Evolutionary conservation across 2,113 vertebrate genomes (phyloP).

Genomic region (Callocephalon fimbriatum): DNA sequence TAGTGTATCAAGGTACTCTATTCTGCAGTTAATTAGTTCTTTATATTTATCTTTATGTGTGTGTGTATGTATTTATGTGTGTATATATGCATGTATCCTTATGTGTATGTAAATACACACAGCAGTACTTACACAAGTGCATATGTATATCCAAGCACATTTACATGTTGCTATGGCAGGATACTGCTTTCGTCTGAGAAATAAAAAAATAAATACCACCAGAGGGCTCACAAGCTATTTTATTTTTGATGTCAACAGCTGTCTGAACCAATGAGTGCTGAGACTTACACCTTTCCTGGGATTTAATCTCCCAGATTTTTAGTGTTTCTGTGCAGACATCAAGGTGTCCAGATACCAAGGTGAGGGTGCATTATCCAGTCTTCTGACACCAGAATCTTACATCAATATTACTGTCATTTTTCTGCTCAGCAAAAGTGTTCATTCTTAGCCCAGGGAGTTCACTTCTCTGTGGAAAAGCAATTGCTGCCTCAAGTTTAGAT

Average conservation of each 20-base stretch:
- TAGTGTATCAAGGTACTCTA: neutral
- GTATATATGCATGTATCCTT: neutral
- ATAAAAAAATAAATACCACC: conserved; percentile 23
- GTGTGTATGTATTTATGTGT: neutral
- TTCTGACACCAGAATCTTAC: neutral
- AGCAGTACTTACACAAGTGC: neutral
- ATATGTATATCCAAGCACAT: neutral
- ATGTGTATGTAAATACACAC: neutral
- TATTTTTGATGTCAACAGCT: neutral
- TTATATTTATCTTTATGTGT: neutral
- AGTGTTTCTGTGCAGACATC: neutral
- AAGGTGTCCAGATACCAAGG: neutral
- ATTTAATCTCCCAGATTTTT: neutral
- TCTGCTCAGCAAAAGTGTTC: neutral
- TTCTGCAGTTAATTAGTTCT: neutral
- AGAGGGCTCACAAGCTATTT: conserved; percentile 40
- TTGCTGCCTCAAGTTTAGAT: neutral
- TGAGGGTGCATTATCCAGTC: neutral
- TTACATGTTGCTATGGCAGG: neutral
- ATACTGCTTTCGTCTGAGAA: neutral
- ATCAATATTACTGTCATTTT: neutral
- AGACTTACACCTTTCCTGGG: neutral
- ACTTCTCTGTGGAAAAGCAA: neutral
- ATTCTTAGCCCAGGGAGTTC: neutral
- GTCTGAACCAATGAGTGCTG: neutral